Conservation (phyloP, 2,888 invertebrate genomes). For the Drosophila mercatorum region DNA sequence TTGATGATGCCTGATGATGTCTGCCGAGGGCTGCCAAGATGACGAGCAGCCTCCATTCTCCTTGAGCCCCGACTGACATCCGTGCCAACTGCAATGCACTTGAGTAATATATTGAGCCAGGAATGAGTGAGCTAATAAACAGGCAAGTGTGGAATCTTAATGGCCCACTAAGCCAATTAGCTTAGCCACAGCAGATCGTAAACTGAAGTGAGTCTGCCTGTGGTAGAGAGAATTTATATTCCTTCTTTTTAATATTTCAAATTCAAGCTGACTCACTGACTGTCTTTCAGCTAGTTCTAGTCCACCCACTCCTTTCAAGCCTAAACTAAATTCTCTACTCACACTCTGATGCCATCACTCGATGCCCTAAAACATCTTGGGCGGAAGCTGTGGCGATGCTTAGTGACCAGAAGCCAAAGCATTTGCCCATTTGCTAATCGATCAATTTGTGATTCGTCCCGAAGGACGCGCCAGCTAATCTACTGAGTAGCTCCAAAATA, state of each 20-base stretch:
- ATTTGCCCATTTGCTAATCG: constrained; percentile 49
- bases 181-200: neutral
- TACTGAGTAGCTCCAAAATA: constrained; percentile 22
- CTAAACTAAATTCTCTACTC: neutral
- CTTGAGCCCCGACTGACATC: constrained; percentile 1
- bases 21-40: constrained; percentile 65
- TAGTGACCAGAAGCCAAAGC: constrained; percentile 11
- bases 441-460: constrained; percentile 58
- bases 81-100: constrained; percentile 3
- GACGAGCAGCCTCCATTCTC: constrained; percentile 33
- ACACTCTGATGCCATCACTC: neutral
- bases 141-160: neutral
- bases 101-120: neutral
- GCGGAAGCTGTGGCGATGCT: neutral
- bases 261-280: too few relatives aligned
- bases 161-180: neutral
- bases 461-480: constrained; percentile 45
- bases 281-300: neutral
- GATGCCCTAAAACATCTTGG: neutral
- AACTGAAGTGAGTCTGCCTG: neutral
- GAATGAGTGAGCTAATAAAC: neutral
- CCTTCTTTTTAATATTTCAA: too few relatives aligned
- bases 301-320: neutral
- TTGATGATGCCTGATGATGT: constrained; percentile 56
- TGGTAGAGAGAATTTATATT: neutral